These are phyloP conservation scores for Noctua janthe DNA, from an alignment of 2,888 invertebrate species.

Conservation along the genomic window DNA sequence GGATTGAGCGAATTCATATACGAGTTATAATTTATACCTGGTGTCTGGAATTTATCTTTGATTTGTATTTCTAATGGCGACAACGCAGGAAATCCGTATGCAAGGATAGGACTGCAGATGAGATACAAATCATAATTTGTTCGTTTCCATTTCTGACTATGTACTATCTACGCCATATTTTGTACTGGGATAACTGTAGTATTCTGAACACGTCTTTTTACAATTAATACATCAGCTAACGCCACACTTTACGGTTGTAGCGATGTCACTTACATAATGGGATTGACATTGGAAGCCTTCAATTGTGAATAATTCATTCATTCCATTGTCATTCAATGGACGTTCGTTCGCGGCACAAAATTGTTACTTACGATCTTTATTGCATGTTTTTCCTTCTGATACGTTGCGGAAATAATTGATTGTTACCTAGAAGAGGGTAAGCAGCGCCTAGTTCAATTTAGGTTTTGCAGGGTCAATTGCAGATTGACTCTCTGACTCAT, in stretches of 20 bases:
- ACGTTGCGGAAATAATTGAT: slow-evolving; percentile 31
- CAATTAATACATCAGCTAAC: slow-evolving; percentile 62
- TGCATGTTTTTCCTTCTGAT: slow-evolving; percentile 46
- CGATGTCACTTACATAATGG: slow-evolving; percentile 66
- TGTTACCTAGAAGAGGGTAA: slow-evolving; percentile 25
- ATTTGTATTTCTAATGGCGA: slow-evolving; percentile 57
- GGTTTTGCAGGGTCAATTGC: slow-evolving; percentile 3
- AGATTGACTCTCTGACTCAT: neutral
- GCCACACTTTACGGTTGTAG: slow-evolving; percentile 62
- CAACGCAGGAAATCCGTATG: slow-evolving; percentile 59
- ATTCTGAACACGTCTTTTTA: slow-evolving; percentile 44
- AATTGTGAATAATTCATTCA: slow-evolving; percentile 64
- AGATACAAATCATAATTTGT: slow-evolving; percentile 54
- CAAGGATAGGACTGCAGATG: slow-evolving; percentile 58
- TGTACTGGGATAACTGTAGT: slow-evolving; percentile 4
- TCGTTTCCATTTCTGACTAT: slow-evolving; percentile 15
- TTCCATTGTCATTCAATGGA: slow-evolving; percentile 59
- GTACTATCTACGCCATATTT: slow-evolving; percentile 37
- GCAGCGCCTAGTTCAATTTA: neutral
- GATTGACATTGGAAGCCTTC: slow-evolving; percentile 58
- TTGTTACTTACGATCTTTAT: slow-evolving; percentile 45
- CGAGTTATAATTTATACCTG: slow-evolving; percentile 36
- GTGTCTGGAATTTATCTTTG: slow-evolving; percentile 35
- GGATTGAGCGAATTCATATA: slow-evolving; percentile 29
- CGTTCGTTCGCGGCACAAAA: slow-evolving; percentile 55